phyloP scores from a whole-genome alignment of 2,113 vertebrate species.

The Cololabis saira region DNA sequence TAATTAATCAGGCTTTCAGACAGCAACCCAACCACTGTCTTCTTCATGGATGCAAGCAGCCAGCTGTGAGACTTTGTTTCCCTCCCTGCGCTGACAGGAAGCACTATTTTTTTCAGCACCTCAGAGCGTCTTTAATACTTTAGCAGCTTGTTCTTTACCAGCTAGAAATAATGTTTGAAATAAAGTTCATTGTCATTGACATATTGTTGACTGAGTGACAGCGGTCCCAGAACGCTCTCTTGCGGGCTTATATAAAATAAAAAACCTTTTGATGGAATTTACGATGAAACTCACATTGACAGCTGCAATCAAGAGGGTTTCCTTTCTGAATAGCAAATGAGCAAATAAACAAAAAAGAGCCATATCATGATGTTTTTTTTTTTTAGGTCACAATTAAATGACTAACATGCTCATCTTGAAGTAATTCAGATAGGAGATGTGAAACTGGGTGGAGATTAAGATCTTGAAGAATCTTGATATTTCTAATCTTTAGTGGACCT shows the following conservation, averaged over 20 bases:
- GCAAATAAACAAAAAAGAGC: too few species aligned
- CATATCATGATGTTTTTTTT: too few species aligned
- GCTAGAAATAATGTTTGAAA: constrained; percentile 47
- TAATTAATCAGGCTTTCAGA: constrained; percentile 27
- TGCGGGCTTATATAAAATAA: constrained; percentile 34
- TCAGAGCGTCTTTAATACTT: constrained; percentile 52
- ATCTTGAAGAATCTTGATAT: too few species aligned
- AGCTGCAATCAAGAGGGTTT: background rate
- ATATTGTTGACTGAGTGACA: constrained; percentile 59
- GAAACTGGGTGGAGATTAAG: too few species aligned
- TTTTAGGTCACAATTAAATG: too few species aligned
- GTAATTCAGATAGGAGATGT: too few species aligned
- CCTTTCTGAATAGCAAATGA: too few species aligned
- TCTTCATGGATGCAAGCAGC: constrained; percentile 22
- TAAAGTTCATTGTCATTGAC: constrained; percentile 76
- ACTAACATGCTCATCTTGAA: too few species aligned
- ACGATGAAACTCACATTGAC: constrained; percentile 21
- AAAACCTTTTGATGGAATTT: constrained; percentile 40
- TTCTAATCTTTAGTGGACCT: too few species aligned
- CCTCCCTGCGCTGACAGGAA: constrained; percentile 4
- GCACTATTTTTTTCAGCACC: constrained; percentile 45
- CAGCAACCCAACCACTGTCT: background rate
- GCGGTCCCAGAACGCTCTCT: constrained; percentile 21
- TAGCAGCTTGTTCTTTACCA: constrained; percentile 42
- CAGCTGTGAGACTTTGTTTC: constrained; percentile 32